phyloP scores from a whole-genome alignment of 2,113 vertebrate species.

The Sinocyclocheilus grahami region DNA sequence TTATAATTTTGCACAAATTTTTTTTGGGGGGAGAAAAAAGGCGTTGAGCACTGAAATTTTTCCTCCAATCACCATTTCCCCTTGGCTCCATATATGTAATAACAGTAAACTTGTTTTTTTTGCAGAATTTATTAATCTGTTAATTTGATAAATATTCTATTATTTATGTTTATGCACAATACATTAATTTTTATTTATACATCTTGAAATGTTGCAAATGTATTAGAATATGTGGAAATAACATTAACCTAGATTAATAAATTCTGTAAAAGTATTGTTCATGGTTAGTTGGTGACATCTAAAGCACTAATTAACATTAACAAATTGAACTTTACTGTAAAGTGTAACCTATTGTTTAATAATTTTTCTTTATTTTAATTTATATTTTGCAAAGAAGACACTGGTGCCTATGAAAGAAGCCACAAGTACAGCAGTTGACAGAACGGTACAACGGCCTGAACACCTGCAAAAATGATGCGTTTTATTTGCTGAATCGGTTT shows the following conservation, averaged over 20 bases:
- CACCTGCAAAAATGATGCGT: not conserved
- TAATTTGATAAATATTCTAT: not conserved
- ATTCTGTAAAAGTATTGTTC: not conserved
- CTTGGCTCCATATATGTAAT: not conserved
- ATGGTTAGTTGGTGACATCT: not conserved
- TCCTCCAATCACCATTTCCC: not conserved
- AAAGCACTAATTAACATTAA: not conserved
- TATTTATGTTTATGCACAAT: not conserved
- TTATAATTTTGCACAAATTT: not conserved
- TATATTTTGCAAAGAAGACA: not conserved
- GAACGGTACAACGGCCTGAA: not conserved
- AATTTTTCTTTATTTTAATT: not conserved
- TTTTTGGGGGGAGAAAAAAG: not conserved
- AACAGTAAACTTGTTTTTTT: not conserved
- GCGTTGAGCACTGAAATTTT: not conserved
- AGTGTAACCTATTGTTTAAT: not conserved
- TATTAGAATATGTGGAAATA: not conserved
- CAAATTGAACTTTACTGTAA: not conserved
- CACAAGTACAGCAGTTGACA: not conserved
- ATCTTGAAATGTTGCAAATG: not conserved
- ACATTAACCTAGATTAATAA: not conserved
- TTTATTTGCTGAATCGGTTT: constrained; percentile 22
- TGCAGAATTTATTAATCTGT: not conserved
- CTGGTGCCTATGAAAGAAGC: not conserved
- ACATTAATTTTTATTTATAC: not conserved